Evolutionary conservation across 2,888 invertebrate species (phyloP), one percentile per base, ranked within the genome.

Genomic region (Celastrina argiolus): DNA sequence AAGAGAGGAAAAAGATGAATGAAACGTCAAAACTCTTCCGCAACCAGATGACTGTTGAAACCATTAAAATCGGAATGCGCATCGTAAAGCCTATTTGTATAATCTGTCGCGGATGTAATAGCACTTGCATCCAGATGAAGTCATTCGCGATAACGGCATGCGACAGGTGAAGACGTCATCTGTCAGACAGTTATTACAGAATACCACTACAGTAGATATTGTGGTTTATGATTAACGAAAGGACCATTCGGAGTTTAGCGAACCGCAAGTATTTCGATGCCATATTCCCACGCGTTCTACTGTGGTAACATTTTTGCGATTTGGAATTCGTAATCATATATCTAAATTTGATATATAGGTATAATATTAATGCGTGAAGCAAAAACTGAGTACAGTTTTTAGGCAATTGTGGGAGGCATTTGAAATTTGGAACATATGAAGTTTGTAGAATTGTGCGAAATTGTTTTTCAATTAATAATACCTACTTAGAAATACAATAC

Each of bases 161-260:
- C 74, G 84, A 81, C 83, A 83, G 83, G 82, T 83, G 83, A 81
- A 75, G 76, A 82, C 80, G 81, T 79, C 79, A 79, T 77, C 78
- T 75, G 78, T 77, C 75, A 80, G 79, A 74, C 75, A 80, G 79
- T 74, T 77, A 83, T 84, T 83, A 83, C 75, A 74, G 78, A 77
- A 78, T 75, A 70, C 73, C 74, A 73, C 76, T 76, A 78, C 79
- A 77, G 71, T 70, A 72, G 77, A 75, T 77, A 78, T 76, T 70
- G 75, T 82, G 78, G 80, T 85, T 87, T 51, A 26, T 51, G 51
- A 26, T 51, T 51, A 22, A 51, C 22, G 51, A 22, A 22, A 26
- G 51, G 51, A 51, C 84, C 85, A 86, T 81, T 78, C 81, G 71
- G 75, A 79, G 83, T 85, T 85, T 81, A 78, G 76, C 71, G 74